Percentiles rank a stretch among this genome's conserved stretches.
Conservation (phyloP, 1,140 invertebrate species). For the Metaphire vulgaris region DNA sequence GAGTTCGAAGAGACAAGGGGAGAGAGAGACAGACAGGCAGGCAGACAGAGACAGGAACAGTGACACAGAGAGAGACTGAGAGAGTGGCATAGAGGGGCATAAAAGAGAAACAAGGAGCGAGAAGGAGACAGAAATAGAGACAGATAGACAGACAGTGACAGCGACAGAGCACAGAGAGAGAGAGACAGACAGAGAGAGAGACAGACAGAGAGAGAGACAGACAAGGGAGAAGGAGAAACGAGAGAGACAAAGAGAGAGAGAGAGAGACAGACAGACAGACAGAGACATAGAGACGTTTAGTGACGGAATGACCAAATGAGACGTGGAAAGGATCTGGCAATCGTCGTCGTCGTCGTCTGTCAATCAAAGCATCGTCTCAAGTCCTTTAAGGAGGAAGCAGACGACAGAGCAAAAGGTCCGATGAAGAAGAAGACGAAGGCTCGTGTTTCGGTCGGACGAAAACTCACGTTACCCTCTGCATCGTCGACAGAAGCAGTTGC, state of each 20-base stretch:
- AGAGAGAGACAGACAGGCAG: too few species aligned
- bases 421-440: too few species aligned
- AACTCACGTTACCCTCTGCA: too few species aligned
- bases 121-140: background rate
- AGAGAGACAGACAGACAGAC: background rate
- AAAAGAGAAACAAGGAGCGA: background rate
- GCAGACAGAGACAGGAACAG: too few species aligned
- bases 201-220: background rate
- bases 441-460: too few species aligned
- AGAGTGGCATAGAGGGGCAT: too few species aligned
- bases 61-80: background rate
- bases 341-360: too few species aligned
- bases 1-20: too few species aligned
- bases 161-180: background rate
- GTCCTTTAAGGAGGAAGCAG: too few species aligned
- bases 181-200: background rate
- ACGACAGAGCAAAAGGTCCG: too few species aligned
- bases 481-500: too few species aligned
- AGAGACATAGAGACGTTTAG: background rate
- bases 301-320: background rate
- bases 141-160: background rate
- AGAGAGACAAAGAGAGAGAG: background rate
- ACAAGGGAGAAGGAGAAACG: background rate
- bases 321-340: background rate
- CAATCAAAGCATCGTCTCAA: too few species aligned